Evolutionary conservation across 2,797 vertebrate genomes (phyloP).

Genomic region (Bradypodion pumilum): DNA sequence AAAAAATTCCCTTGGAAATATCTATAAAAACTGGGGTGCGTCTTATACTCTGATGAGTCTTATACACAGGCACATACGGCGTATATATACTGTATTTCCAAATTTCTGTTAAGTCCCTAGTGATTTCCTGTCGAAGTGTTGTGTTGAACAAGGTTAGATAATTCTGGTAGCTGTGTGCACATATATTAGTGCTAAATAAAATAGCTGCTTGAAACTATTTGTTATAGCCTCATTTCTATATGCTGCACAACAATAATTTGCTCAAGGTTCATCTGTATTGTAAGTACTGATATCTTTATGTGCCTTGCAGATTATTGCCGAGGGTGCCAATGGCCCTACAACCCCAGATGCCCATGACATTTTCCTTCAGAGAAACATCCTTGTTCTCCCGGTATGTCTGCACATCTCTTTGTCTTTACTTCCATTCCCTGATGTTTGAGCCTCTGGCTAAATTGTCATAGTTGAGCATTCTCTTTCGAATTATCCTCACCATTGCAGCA

Average conservation of each 20-base stretch:
- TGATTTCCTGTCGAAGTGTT: background rate
- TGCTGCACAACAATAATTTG: background rate
- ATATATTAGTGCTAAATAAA: background rate
- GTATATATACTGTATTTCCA: background rate
- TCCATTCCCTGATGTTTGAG: background rate
- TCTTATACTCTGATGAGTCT: no score
- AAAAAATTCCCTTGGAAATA: no score
- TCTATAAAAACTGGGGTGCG: no score
- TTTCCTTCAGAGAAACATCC: slow-evolving; percentile 46
- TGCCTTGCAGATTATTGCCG: slow-evolving; percentile 34
- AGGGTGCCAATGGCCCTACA: slow-evolving; percentile 39
- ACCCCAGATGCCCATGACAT: slow-evolving; percentile 20
- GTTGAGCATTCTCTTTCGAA: background rate
- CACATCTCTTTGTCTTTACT: background rate
- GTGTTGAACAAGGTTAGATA: background rate
- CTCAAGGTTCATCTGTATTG: background rate
- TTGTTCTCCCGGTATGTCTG: slow-evolving; percentile 20
- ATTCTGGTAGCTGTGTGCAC: background rate
- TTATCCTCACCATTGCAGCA: background rate
- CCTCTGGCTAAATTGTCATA: background rate
- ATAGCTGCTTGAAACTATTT: background rate
- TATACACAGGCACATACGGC: no score
- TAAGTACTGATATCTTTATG: background rate
- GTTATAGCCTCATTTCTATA: background rate
- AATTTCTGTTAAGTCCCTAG: background rate